A percentile compares a stretch with the other conserved stretches of the same genome.
phyloP scores from a whole-genome alignment of 2,113 vertebrate genomes.

The Anthoscopus minutus region DNA sequence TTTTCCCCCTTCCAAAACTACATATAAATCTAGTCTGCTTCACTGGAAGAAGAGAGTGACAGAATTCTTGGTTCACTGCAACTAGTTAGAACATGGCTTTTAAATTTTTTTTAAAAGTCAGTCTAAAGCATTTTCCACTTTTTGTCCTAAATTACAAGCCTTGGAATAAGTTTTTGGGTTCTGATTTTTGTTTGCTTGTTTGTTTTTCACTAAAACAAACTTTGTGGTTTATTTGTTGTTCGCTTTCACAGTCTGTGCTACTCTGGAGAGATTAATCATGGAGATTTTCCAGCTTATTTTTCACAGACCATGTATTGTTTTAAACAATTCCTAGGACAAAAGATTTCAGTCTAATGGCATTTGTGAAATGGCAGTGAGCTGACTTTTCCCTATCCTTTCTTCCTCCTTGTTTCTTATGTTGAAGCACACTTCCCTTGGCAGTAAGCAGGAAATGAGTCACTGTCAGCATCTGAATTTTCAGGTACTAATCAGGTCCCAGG shows the following conservation, averaged over 20 bases:
- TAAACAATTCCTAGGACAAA: conserved; percentile 11
- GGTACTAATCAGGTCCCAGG: not conserved
- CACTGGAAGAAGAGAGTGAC: not conserved
- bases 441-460: not conserved
- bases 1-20: not conserved
- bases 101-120: not conserved
- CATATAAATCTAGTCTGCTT: not conserved
- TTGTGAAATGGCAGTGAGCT: not conserved
- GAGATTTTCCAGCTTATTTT: conserved; percentile 32
- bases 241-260: not conserved
- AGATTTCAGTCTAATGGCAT: not conserved
- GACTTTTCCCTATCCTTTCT: not conserved
- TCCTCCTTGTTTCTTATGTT: not conserved
- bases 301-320: not conserved
- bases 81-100: not conserved
- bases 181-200: not conserved
- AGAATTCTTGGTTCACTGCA: not conserved
- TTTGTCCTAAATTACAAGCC: not conserved
- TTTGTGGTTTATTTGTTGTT: not conserved
- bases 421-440: not conserved
- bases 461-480: not conserved
- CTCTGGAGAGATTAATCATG: not conserved
- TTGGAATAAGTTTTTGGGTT: not conserved
- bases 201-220: not conserved
- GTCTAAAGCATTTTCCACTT: not conserved